A percentile compares a stretch with the other conserved stretches of the same genome.
These are phyloP conservation scores for Dinothrombium tinctorium DNA, from an alignment of 1,140 invertebrate genomes.

Conservation along the genomic window DNA sequence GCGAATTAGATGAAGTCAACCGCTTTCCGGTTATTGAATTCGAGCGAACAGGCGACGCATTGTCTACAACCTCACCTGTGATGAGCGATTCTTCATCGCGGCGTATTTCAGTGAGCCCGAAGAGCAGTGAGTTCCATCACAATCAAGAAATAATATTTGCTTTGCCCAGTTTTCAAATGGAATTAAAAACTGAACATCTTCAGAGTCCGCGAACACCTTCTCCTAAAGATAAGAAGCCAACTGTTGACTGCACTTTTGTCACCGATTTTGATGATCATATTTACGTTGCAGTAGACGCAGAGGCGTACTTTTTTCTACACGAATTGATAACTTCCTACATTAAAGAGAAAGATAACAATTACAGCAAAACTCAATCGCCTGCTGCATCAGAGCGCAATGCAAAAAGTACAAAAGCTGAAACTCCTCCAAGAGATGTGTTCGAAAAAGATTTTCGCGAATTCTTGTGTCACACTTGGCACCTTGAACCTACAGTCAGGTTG, in stretches of 20 bases:
- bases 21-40: conserved; percentile 8
- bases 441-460: conserved; percentile 6
- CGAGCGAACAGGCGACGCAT: background rate
- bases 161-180: conserved; percentile 66
- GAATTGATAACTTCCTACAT: conserved; percentile 88
- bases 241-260: conserved; percentile 85
- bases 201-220: conserved; percentile 39
- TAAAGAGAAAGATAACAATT: conserved; percentile 59
- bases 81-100: background rate
- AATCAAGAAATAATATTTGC: conserved; percentile 85
- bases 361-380: background rate
- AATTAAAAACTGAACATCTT: conserved; percentile 74
- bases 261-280: conserved; percentile 97
- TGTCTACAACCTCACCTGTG: background rate
- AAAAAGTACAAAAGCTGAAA: background rate
- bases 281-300: conserved; percentile 88
- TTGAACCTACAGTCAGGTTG: conserved; percentile 84
- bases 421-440: background rate
- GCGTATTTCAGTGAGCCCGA: conserved; percentile 18
- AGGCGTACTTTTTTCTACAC: conserved; percentile 90
- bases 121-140: conserved; percentile 56
- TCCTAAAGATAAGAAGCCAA: conserved; percentile 46
- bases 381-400: background rate
- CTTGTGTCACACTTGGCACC: conserved; percentile 44
- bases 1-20: conserved; percentile 48